These are phyloP conservation scores for Rhynchophorus ferrugineus DNA, from an alignment of 1,140 invertebrate genomes.

Conservation along the genomic window DNA sequence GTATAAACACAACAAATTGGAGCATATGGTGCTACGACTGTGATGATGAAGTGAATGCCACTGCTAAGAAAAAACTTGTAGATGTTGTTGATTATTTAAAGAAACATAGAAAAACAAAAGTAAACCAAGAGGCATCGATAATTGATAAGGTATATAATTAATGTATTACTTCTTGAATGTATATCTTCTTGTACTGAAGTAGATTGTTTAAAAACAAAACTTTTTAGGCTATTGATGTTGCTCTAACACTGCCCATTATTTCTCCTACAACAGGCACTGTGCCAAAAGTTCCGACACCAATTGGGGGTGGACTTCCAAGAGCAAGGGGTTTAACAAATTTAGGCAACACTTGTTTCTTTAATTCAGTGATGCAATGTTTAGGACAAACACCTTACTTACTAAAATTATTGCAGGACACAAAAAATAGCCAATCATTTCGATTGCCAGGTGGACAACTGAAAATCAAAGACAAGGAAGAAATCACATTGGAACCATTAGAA, in stretches of 20 bases:
- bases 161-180: too few relatives aligned
- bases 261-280: constrained; percentile 18
- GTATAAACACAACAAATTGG: constrained; percentile 64
- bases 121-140: constrained; percentile 11
- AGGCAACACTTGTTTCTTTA: constrained; percentile 96
- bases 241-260: constrained; percentile 3
- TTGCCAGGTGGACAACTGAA: constrained; percentile 61
- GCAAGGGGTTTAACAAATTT: constrained; percentile 73
- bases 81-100: constrained; percentile 58
- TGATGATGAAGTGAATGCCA: constrained; percentile 50
- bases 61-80: constrained; percentile 53
- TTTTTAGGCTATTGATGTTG: constrained; percentile 15
- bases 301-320: constrained; percentile 39
- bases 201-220: too few relatives aligned
- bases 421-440: constrained; percentile 58
- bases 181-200: too few relatives aligned
- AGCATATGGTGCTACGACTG: constrained; percentile 69
- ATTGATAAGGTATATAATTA: constrained; percentile 14
- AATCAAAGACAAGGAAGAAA: constrained; percentile 36
- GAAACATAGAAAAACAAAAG: constrained; percentile 39
- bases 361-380: constrained; percentile 88
- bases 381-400: constrained; percentile 78
- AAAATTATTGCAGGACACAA: constrained; percentile 61
- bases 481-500: constrained; percentile 39
- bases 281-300: constrained; percentile 13